Conservation (phyloP, 2,113 vertebrate species). For the Emydocephalus ijimae region DNA sequence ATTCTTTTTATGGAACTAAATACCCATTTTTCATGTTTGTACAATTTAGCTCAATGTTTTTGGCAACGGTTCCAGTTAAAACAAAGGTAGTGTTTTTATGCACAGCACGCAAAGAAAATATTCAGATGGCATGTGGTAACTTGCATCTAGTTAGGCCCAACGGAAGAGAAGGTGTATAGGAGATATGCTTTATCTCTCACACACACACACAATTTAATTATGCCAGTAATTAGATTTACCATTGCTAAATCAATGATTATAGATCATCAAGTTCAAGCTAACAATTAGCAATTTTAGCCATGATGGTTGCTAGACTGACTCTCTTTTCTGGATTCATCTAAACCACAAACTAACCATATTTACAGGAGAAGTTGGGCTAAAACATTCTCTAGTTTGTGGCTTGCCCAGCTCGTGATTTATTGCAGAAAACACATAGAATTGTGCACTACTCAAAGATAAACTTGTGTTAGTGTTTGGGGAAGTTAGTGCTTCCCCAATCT, state of each 20-base stretch:
- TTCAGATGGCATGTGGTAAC: not conserved
- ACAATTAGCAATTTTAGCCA: not conserved
- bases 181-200: not conserved
- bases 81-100: slow-evolving; percentile 14
- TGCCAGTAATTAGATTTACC: not conserved
- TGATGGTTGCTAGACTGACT: not conserved
- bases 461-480: no score
- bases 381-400: not conserved
- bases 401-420: not conserved
- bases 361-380: not conserved
- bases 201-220: not conserved
- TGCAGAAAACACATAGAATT: not conserved
- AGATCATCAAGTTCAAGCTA: not conserved
- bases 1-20: slow-evolving; percentile 16
- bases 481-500: not conserved
- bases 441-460: not conserved
- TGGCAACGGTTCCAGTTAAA: slow-evolving; percentile 23
- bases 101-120: slow-evolving; percentile 21
- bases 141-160: not conserved
- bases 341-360: not conserved
- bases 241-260: not conserved
- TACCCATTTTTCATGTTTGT: not conserved
- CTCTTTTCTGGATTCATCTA: not conserved
- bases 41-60: not conserved
- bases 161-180: not conserved